phyloP scores from a whole-genome alignment of 1,140 invertebrate genomes.

The Helicoverpa zea region DNA sequence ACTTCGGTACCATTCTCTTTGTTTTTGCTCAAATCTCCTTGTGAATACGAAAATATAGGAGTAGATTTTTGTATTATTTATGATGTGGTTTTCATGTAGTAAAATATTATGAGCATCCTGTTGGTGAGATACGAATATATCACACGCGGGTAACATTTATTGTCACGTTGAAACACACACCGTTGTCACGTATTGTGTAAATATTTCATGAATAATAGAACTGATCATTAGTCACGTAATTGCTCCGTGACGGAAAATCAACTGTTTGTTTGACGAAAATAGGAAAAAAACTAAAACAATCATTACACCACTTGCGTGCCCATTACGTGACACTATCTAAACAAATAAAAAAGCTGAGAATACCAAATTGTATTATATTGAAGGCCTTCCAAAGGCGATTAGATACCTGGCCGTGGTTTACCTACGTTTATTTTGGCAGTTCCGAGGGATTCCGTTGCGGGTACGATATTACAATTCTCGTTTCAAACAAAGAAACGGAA shows the following conservation, averaged over 20 bases:
- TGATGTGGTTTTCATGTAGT: background rate
- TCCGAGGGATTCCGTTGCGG: background rate
- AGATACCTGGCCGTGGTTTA: conserved; percentile 9
- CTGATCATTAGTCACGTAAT: conserved; percentile 8
- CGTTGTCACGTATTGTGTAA: background rate
- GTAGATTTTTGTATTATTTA: conserved; percentile 2
- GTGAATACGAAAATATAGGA: conserved; percentile 23
- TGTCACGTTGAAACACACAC: background rate
- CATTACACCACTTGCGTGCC: conserved; percentile 2
- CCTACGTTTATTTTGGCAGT: conserved; percentile 14
- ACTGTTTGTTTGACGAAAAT: background rate
- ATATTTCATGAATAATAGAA: background rate
- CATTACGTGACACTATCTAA: conserved; percentile 10
- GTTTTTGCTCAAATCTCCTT: conserved; percentile 19
- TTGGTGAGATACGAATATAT: background rate
- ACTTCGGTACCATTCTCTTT: conserved; percentile 12
- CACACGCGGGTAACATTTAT: conserved; percentile 4
- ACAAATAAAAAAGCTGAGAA: conserved; percentile 17
- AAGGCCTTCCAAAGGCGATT: conserved; percentile 2
- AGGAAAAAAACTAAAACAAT: conserved; percentile 17
- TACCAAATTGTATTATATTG: conserved; percentile 5
- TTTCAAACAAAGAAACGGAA: background rate
- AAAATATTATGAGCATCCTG: conserved; percentile 5
- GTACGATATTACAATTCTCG: background rate
- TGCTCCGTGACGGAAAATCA: background rate